A percentile compares a stretch with the other conserved stretches of the same genome.
phyloP scores from a whole-genome alignment of 2,888 invertebrate species.

The Nysson spinosus region DNA sequence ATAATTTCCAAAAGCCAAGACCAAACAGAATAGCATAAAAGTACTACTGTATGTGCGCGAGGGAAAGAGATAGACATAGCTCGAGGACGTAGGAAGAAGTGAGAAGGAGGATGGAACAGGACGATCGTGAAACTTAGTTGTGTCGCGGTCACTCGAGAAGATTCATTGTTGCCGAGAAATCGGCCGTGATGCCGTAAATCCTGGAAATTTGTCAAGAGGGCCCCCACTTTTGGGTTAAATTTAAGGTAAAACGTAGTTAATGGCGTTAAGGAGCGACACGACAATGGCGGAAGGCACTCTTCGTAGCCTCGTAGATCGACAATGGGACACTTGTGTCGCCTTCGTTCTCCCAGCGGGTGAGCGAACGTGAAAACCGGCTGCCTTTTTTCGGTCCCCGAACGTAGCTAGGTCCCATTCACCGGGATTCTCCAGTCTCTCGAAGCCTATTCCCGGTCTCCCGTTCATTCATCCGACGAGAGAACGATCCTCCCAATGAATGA shows the following conservation, averaged over 20 bases:
- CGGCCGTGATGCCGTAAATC: constrained; percentile 63
- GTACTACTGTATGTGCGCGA: neutral
- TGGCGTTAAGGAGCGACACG: constrained; percentile 71
- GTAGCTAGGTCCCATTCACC: constrained; percentile 42
- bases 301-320: constrained; percentile 59
- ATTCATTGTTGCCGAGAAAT: constrained; percentile 60
- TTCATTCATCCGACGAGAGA: constrained; percentile 42
- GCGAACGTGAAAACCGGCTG: constrained; percentile 54
- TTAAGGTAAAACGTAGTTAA: constrained; percentile 76
- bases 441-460: constrained; percentile 9
- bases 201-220: constrained; percentile 75
- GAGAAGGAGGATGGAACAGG: constrained; percentile 5
- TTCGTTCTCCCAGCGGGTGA: constrained; percentile 51
- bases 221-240: constrained; percentile 73
- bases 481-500: constrained; percentile 40
- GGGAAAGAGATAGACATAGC: constrained; percentile 35
- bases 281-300: constrained; percentile 66
- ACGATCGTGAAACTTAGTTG: constrained; percentile 21
- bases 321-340: constrained; percentile 75
- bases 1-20: constrained; percentile 7
- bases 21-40: constrained; percentile 13
- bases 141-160: constrained; percentile 37
- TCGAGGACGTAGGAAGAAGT: neutral
- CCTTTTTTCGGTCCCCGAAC: constrained; percentile 31
- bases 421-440: constrained; percentile 16